Conservation (phyloP, 2,797 vertebrate species). For the Pogonophryne albipinna region DNA sequence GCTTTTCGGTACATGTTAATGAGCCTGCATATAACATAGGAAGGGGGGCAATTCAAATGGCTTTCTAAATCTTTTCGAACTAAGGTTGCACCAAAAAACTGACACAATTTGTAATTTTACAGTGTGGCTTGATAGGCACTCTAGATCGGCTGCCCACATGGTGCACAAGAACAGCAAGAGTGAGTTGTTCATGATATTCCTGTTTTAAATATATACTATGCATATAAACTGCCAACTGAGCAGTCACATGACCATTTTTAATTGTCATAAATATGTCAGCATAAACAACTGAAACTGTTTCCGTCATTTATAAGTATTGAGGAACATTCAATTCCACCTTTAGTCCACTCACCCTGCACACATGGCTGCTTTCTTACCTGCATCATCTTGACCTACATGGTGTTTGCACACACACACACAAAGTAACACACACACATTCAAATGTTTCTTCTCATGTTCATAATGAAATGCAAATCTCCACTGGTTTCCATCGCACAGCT, state of each 20-base stretch:
- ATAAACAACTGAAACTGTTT: background rate
- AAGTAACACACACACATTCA: constrained; percentile 27
- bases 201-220: background rate
- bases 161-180: too few relatives aligned
- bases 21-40: too few relatives aligned
- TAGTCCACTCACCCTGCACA: background rate
- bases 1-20: too few relatives aligned
- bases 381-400: background rate
- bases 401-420: background rate
- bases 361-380: background rate
- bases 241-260: too few relatives aligned
- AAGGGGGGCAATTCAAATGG: too few relatives aligned
- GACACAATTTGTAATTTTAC: too few relatives aligned
- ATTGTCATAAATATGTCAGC: background rate
- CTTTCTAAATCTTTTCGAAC: too few relatives aligned
- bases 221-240: background rate
- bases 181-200: too few relatives aligned
- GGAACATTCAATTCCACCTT: background rate
- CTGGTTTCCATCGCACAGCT: background rate
- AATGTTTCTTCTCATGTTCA: constrained; percentile 9
- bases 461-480: constrained; percentile 24
- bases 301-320: background rate
- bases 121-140: too few relatives aligned
- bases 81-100: too few relatives aligned
- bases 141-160: too few relatives aligned